Base-by-base conservation (phyloP, 2,113 vertebrate species). In the Erythrolamprus reginae region DNA sequence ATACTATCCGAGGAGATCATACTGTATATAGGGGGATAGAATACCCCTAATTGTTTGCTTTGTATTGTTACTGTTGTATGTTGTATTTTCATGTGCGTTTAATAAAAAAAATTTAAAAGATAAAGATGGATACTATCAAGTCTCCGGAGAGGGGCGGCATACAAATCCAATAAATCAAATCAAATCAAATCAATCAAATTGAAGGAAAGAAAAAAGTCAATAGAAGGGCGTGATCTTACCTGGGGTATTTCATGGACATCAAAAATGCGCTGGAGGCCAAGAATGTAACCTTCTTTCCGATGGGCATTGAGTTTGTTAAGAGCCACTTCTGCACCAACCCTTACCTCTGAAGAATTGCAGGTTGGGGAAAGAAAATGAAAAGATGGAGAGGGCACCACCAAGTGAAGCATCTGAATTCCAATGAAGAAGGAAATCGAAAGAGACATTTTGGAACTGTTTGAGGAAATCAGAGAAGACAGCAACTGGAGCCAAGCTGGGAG, bases 231-330 rank as follows among this genome's bases (percentile, higher is more conserved):
- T 9, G 19, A 38, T 53, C 95, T 96, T 92, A 96, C 97, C 96
- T 96, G 94, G 0, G 1, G 92, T 2, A 96, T 93, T 33, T 97
- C 93, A 23, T 1, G 87, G 77, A 33, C 96, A 0, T 94, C 93
- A 5, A 89, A 93, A 47, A 97, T 96, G 26, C 96, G 61, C 87
- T 96, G 95, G 51, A 97, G 97, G 1, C 94, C 89, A 53, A 97
- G 88, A 0, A 96, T 0, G 0, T 97, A 97, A 88, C 96, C 97
- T 0, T 96, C 92, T 0, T 82, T 89, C 15, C 8, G 89, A 89
- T 96, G 84, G 10, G 42, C 88, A 6, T 97, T 98, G 94, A 97
- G 93, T 86, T 92, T 88, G 53, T 38, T 12, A 0, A 98, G 93
- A 52, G 97, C 94, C 65, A 94, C 42, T 28, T 88, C 93, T 0